Conservation (phyloP, 2,797 vertebrate genomes). For the Tenualosa ilisha region DNA sequence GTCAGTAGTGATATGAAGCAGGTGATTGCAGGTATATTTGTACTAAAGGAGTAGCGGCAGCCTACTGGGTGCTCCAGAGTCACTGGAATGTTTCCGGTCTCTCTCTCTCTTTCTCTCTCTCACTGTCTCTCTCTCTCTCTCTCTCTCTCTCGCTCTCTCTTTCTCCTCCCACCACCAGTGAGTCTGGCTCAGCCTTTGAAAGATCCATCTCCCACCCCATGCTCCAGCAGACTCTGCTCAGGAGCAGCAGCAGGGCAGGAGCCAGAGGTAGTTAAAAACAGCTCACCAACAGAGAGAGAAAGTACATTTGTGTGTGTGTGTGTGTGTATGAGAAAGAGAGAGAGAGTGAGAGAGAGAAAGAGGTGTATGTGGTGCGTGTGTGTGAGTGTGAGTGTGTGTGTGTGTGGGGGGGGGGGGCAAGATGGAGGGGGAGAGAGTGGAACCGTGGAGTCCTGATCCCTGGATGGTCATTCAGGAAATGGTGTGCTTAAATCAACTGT, state of each 20-base stretch:
- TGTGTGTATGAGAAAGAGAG: not conserved
- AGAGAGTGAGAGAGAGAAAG: not conserved
- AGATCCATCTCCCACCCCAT: not conserved
- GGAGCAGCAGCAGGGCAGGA: not conserved
- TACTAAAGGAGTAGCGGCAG: too few species aligned
- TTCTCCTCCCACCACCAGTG: too few species aligned
- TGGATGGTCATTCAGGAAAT: constrained; percentile 17
- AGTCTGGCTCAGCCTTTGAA: too few species aligned
- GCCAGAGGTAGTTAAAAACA: not conserved
- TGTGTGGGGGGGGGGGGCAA: too few species aligned
- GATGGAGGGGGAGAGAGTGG: not conserved
- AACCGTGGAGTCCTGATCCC: constrained; percentile 18
- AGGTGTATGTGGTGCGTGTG: not conserved
- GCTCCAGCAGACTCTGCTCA: not conserved
- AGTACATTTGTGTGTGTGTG: too few species aligned
- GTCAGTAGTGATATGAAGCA: not conserved
- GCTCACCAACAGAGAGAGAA: not conserved
- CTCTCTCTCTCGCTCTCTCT: too few species aligned
- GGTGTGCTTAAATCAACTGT: constrained; percentile 18
- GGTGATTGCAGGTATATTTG: not conserved
- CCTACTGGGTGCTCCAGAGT: too few species aligned
- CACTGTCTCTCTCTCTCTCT: too few species aligned
- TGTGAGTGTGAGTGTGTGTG: not conserved
- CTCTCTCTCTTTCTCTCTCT: too few species aligned
- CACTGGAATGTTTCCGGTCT: not conserved